Evolutionary conservation across 1,140 invertebrate species (phyloP), one percentile per base, ranked within the genome.

Genomic region (Metopolophium dirhodum): DNA sequence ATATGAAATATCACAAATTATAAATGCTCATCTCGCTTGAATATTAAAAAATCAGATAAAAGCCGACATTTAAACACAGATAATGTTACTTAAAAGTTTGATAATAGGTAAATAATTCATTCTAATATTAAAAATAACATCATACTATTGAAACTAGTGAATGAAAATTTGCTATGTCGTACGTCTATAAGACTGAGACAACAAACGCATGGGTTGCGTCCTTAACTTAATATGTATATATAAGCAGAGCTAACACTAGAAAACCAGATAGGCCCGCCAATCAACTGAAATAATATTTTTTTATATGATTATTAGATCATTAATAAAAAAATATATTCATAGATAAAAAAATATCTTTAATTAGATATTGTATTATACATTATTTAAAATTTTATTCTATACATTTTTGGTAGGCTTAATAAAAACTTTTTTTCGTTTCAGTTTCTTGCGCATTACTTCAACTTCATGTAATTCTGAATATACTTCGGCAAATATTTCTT

Each of bases 401-500:
- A 95, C 96, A 94, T 95, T 95, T 95, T 97, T 97, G 93, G 96
- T 96, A 45, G 97, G 97, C 94, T 96, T 96, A 8, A 96, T 94
- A 94, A 98, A 97, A 4, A 96, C 95, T 92, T 96, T 96, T 95
- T 97, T 97, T 87, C 97, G 96, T 94, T 97, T 97, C 93, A 96
- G 95, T 94, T 97, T 97, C 94, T 96, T 97, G 90, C 97, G 96
- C 93, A 96, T 95, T 30, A 97, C 94, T 94, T 97, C 97, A 93
- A 98, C 94, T 94, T 97, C 96, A 94, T 97, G 96, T n/a, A 98
- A 95, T 94, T 98, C 96, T 49, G 96, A 96, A 94, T 97, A 96
- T 26, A 98, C 96, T 95, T 99, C 98, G n/a, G 96, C 95, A 96
- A 97, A 99, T 94, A 99, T 98, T 94, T 97, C 96, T 61, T 96